Conservation (phyloP, 2,888 invertebrate genomes). For the Geophilus truncorum region DNA sequence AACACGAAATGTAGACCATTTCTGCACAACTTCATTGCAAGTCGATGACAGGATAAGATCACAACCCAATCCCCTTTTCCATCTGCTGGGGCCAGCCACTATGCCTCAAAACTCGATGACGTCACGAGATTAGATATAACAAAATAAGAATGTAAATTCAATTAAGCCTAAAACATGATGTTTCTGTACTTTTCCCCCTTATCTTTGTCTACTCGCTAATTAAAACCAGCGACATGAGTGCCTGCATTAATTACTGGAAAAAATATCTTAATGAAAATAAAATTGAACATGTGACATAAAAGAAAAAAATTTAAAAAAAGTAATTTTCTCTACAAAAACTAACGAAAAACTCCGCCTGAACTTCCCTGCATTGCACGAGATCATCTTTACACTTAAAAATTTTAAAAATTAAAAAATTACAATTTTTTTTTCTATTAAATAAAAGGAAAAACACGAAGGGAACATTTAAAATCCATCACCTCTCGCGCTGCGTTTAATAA, state of each 20-base stretch:
- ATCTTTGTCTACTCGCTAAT: neutral
- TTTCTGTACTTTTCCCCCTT: neutral
- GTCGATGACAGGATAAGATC: constrained; percentile 12
- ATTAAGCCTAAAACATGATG: neutral
- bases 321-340: neutral
- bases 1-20: neutral
- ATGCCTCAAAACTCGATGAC: neutral
- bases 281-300: neutral
- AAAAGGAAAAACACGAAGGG: neutral
- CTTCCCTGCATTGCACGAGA: neutral
- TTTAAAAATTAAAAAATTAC: neutral
- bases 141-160: neutral
- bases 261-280: neutral
- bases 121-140: neutral
- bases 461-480: neutral
- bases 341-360: neutral
- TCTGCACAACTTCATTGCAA: constrained; percentile 6
- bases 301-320: neutral
- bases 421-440: neutral
- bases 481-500: neutral
- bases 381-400: neutral
- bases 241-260: neutral
- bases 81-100: neutral
- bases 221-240: neutral
- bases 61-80: neutral